phyloP scores from a whole-genome alignment of 92 coral and sea anemone species.

The Zoanthus sociatus region DNA sequence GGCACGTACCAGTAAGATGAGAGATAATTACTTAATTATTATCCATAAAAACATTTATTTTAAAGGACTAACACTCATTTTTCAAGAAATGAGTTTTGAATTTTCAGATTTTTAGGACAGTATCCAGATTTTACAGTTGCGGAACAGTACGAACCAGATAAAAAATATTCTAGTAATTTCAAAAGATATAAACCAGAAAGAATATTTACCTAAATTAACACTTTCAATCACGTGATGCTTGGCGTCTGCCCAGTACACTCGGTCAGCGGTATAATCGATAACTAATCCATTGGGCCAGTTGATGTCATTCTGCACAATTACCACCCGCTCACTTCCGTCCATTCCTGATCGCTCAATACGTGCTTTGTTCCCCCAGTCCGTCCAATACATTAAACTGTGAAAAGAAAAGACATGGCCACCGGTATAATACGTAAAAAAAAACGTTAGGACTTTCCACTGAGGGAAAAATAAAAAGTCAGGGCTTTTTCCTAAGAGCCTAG shows the following conservation, averaged over 20 bases:
- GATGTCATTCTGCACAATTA: constrained; percentile 41
- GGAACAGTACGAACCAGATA: no score
- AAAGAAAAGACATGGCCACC: neutral
- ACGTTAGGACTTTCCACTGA: no score
- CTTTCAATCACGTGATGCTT: constrained; percentile 45
- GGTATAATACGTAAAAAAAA: neutral
- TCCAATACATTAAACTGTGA: constrained; percentile 77
- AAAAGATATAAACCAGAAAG: neutral
- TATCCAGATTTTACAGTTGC: no score
- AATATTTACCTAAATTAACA: constrained; percentile 22
- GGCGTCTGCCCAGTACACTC: constrained; percentile 72
- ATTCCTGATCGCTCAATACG: constrained; percentile 68
- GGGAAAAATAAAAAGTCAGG: no score
- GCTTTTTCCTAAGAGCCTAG: no score
- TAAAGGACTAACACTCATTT: no score
- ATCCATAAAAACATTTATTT: no score
- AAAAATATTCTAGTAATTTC: no score
- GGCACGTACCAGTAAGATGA: no score
- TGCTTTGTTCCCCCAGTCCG: constrained; percentile 74
- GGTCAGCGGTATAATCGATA: constrained; percentile 56
- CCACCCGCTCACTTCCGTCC: constrained; percentile 69
- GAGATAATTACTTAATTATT: no score
- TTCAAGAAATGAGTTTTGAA: no score
- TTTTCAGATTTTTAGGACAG: no score
- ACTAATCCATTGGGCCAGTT: constrained; percentile 67